Evolutionary conservation across 2,888 invertebrate genomes (phyloP), one percentile per base, ranked within the genome.

Genomic region (Arenicola marina): DNA sequence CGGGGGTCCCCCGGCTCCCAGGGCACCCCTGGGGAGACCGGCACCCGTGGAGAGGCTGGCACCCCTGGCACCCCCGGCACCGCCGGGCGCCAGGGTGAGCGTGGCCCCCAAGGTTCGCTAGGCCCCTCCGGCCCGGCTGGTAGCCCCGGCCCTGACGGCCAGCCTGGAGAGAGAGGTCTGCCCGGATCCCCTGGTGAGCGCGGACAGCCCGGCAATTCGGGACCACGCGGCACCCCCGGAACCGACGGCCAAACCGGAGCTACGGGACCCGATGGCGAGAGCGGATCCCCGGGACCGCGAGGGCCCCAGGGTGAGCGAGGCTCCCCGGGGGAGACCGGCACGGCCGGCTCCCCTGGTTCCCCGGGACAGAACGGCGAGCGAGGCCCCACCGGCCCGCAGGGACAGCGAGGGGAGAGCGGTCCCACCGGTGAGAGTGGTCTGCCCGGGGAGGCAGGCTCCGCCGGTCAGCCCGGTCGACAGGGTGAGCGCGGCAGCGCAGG

Each of bases 221-320:
- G 59, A 24, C 1, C 7, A 4, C 11, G 55, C 51, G 60, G 60
- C 26, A 24, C 55, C 29, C 29, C 32, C 28, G 63, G 63, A 7
- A 56, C 38, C 29, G 18, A 33, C 34, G 68, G 68, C n/a, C n/a
- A n/a, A n/a, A n/a, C n/a, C n/a, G n/a, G n/a, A n/a, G n/a, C n/a
- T n/a, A n/a, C n/a, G n/a, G n/a, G n/a, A n/a, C n/a, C n/a, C n/a
- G n/a, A n/a, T n/a, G n/a, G n/a, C n/a, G n/a, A n/a, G n/a, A n/a
- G n/a, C n/a, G n/a, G n/a, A n/a, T n/a, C n/a, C n/a, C n/a, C n/a
- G n/a, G n/a, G n/a, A 24, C 11, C 24, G 24, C 18, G 60, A 31
- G 69, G 76, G 73, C 31, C 71, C 70, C 48, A 48, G 48, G 68
- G 68, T 24, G 56, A 48, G 4, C 51, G 61, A 26, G 66, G 66